A percentile compares a stretch with the other conserved stretches of the same genome.
Conservation (phyloP, 2,113 vertebrate genomes). For the Python bivittatus region DNA sequence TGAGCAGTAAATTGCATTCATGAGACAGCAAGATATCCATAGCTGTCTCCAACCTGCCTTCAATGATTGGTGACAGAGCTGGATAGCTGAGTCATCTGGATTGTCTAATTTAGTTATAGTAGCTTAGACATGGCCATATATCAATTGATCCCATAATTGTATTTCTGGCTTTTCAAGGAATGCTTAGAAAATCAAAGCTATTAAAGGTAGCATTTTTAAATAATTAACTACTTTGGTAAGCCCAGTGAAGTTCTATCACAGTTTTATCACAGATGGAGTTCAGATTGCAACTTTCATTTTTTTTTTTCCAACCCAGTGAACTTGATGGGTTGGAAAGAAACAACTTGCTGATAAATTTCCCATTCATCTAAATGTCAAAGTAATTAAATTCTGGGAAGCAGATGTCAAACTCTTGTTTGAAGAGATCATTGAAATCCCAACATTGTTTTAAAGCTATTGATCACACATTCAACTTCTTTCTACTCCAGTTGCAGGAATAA, state of each 20-base stretch:
- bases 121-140: conserved; percentile 68
- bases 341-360: neutral
- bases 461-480: neutral
- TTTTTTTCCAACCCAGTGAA: neutral
- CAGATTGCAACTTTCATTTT: neutral
- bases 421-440: neutral
- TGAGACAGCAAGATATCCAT: conserved; percentile 75
- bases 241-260: neutral
- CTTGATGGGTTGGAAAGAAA: neutral
- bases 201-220: conserved; percentile 12
- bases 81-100: conserved; percentile 77
- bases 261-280: neutral
- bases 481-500: neutral
- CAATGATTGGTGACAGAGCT: conserved; percentile 75
- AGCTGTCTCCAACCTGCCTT: conserved; percentile 68
- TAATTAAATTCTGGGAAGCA: neutral
- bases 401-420: neutral
- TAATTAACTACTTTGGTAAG: neutral
- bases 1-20: conserved; percentile 75
- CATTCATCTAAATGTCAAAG: neutral
- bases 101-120: conserved; percentile 69
- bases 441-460: neutral
- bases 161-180: conserved; percentile 59
- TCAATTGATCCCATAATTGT: conserved; percentile 71
- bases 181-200: neutral